Conservation (phyloP, 1,140 invertebrate species). For the Leptinotarsa defecta region DNA sequence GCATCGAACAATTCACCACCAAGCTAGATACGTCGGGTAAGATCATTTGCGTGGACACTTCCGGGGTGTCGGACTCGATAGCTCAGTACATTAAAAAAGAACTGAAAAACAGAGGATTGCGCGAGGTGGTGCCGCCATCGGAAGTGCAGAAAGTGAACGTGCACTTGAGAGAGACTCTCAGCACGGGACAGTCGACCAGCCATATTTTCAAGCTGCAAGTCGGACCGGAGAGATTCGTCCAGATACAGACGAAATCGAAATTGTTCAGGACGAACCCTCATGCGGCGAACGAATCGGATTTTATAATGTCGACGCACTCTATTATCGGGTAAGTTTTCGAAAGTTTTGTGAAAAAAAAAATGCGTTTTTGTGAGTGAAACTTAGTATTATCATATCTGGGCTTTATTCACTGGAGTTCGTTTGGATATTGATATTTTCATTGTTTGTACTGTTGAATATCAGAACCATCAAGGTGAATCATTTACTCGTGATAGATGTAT, state of each 20-base stretch:
- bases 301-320: conserved; percentile 90
- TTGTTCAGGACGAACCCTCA: conserved; percentile 75
- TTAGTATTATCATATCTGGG: too few species aligned
- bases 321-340: conserved; percentile 68
- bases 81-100: conserved; percentile 72
- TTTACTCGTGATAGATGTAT: too few species aligned
- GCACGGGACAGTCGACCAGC: conserved; percentile 70
- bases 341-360: not conserved
- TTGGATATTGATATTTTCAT: too few species aligned
- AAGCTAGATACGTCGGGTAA: conserved; percentile 85
- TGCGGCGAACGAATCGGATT: conserved; percentile 73
- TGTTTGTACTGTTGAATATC: too few species aligned
- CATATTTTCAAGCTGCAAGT: conserved; percentile 79
- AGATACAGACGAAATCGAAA: conserved; percentile 87
- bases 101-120: conserved; percentile 70
- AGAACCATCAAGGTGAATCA: too few species aligned
- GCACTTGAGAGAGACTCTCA: conserved; percentile 77
- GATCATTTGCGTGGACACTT: conserved; percentile 79
- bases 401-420: too few species aligned
- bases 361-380: not conserved
- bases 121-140: conserved; percentile 78
- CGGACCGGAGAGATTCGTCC: conserved; percentile 71
- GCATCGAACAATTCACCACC: conserved; percentile 88
- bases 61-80: conserved; percentile 68
- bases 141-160: conserved; percentile 73